Conservation (phyloP, 2,113 vertebrate species). For the Megatriorchis doriae region DNA sequence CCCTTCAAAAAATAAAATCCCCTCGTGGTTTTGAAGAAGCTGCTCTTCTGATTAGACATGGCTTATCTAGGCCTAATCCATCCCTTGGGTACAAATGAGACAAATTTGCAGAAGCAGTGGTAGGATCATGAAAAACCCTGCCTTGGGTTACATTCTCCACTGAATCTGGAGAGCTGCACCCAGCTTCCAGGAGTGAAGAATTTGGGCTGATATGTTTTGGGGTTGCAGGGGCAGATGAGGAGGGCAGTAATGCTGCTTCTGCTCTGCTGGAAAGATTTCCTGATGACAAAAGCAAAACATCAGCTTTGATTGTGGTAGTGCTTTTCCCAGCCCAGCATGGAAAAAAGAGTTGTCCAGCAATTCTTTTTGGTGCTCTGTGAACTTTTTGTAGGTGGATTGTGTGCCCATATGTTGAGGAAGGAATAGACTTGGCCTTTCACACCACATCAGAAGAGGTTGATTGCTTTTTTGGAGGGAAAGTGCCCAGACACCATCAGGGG, state of each 20-base stretch:
- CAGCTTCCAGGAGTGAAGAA: not conserved
- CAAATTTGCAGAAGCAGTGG: not conserved
- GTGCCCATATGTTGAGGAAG: not conserved
- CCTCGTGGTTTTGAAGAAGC: not conserved
- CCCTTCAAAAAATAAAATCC: not conserved
- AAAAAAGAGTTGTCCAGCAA: not conserved
- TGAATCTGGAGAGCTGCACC: not conserved
- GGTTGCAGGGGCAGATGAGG: not conserved
- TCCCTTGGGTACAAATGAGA: not conserved
- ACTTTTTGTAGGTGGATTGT: not conserved
- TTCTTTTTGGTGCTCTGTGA: not conserved
- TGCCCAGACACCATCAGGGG: constrained; percentile 3
- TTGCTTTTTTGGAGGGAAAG: not conserved
- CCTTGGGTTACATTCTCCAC: not conserved
- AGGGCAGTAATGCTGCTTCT: not conserved
- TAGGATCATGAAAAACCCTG: not conserved
- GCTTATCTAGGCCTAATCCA: not conserved
- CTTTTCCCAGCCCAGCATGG: not conserved
- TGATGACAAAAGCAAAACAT: not conserved
- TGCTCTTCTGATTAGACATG: not conserved
- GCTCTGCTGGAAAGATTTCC: not conserved
- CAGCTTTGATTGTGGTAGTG: not conserved
- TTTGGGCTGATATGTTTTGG: not conserved
- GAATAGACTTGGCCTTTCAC: not conserved
- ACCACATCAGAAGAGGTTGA: not conserved